These are phyloP conservation scores for Colletes latitarsis DNA, from an alignment of 1,140 invertebrate genomes.

Conservation along the genomic window DNA sequence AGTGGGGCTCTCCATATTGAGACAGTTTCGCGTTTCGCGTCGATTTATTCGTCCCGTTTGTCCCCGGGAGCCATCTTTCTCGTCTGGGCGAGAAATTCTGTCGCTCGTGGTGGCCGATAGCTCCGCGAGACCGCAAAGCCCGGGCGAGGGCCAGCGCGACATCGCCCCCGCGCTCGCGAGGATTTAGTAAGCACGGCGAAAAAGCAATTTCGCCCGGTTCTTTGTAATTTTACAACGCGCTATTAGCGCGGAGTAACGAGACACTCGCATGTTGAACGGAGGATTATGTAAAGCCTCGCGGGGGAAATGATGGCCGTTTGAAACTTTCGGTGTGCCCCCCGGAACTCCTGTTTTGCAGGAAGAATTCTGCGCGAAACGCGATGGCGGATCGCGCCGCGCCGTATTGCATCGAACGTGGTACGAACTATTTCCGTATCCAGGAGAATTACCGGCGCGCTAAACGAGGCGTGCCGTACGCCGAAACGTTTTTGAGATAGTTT, in stretches of 20 bases:
- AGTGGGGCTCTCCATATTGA: no score
- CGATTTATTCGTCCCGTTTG: no score
- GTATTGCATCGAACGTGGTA: no score
- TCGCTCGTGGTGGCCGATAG: no score
- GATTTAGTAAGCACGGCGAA: slow-evolving; percentile 11
- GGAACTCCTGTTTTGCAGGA: background rate
- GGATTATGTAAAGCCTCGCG: slow-evolving; percentile 6
- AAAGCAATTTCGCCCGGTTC: background rate
- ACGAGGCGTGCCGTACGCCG: no score
- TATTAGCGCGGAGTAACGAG: slow-evolving; percentile 3
- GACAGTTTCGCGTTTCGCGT: no score
- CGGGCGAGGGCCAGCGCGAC: background rate
- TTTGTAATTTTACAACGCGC: slow-evolving; percentile 14
- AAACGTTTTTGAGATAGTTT: no score
- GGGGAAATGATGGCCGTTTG: no score
- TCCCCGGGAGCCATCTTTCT: background rate
- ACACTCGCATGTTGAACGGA: slow-evolving; percentile 13
- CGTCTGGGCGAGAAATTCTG: no score
- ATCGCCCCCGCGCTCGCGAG: background rate
- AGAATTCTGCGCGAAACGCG: background rate
- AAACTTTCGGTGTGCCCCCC: background rate
- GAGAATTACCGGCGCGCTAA: no score
- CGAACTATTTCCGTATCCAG: no score
- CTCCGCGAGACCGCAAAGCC: background rate
- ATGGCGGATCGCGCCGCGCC: background rate